Base-by-base conservation (phyloP, 2,113 vertebrate species). In the Platycercus adscitus region DNA sequence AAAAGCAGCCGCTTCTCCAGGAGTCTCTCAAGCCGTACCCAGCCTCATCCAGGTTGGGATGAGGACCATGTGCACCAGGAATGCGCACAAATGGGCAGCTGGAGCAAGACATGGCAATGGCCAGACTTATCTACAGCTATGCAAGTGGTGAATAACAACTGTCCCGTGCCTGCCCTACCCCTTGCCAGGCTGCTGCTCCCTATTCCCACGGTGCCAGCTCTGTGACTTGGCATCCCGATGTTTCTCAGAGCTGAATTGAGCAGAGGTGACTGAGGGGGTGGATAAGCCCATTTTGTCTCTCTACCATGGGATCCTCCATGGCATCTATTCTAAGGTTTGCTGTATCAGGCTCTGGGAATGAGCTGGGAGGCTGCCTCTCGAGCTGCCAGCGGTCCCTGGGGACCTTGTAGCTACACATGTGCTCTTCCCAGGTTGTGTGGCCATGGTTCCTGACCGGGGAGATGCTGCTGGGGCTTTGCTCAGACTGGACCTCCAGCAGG, bases 271-370 rank as follows among this genome's bases (percentile, higher is more conserved):
- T 47, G 68, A 91, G 86, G 91, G 95, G 86, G 86, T 91, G 94
- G 91, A 60, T 31, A 71, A 70, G 77, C 2, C 63, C 15, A 20
- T 43, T 81, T 39, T 0, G 2, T 58, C 46, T 92, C 73, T 29
- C 89, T 92, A 47, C 46, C 46, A 47, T 47, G 94, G 91, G 81
- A 94, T 92, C 80, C 60, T 89, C 92, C 4, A 0, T 35, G 43
- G 64, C 88, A 0, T 84, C 94, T 96, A 81, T 97, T 96, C 95
- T 93, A 89, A 93, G 97, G 92, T 81, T 89, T 73, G 72, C 81
- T 37, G 49, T 47, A 2, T 10, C 71, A 69, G 71, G 9, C 91
- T 86, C 91, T 94, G 96, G 95, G 96, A 97, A 97, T 91, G 73
- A 72, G 82, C 86, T 75, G 39, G 4, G 8, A 82, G 17, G 58